A percentile compares a stretch with the other conserved stretches of the same genome.
Conservation (phyloP, 1,140 invertebrate species). For the Cylas formicarius region DNA sequence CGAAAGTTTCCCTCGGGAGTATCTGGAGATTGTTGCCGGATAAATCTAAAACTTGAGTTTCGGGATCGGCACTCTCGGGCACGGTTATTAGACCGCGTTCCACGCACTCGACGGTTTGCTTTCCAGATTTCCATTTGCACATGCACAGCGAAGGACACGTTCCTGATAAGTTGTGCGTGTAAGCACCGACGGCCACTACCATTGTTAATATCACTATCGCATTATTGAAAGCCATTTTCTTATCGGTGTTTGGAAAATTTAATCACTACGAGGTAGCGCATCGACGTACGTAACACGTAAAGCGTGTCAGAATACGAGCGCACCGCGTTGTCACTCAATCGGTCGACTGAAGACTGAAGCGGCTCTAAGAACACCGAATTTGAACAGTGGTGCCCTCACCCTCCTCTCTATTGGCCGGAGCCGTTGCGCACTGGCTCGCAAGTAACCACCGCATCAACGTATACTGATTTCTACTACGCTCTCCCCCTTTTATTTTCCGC, state of each 20-base stretch:
- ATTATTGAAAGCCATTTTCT: too few species aligned
- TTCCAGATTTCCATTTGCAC: conserved; percentile 90
- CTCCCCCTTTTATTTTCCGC: too few species aligned
- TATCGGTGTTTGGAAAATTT: too few species aligned
- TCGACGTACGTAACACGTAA: too few species aligned
- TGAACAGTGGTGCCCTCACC: conserved; percentile 25
- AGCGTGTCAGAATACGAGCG: too few species aligned
- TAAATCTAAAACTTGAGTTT: conserved; percentile 83
- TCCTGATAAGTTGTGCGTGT: too few species aligned
- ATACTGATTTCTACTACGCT: conserved; percentile 43
- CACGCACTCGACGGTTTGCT: conserved; percentile 82
- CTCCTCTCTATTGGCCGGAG: conserved; percentile 22
- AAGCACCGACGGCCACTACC: too few species aligned
- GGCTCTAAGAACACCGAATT: conserved; percentile 15
- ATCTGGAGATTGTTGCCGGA: conserved; percentile 80
- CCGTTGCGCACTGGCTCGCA: conserved; percentile 40
- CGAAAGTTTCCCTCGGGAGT: conserved; percentile 72
- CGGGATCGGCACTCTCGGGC: conserved; percentile 72
- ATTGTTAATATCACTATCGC: too few species aligned
- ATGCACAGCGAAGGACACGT: conserved; percentile 70
- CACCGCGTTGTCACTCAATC: too few species aligned
- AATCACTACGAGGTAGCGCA: too few species aligned
- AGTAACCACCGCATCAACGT: conserved; percentile 41
- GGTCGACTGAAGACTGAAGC: conserved; percentile 9
- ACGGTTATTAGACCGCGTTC: conserved; percentile 72